A percentile compares a stretch with the other conserved stretches of the same genome.
Evolutionary conservation across 2,888 invertebrate genomes (phyloP).

Genomic region (Allophyes oxyacanthae): DNA sequence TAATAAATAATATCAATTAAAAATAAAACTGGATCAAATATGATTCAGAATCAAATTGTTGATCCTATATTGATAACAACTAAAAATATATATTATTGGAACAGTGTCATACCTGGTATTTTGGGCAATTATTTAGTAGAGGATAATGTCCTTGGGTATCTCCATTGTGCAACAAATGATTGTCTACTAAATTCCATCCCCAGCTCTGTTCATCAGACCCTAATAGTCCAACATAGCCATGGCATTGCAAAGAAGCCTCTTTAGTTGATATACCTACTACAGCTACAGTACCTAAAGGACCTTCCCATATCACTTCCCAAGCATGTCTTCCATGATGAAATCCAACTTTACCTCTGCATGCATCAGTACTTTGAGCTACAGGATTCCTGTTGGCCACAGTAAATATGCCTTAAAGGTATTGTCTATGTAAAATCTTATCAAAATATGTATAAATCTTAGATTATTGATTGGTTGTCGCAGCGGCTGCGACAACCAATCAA

Average conservation of each 20-base stretch:
- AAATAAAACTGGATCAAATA: too few species aligned
- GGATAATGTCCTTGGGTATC: constrained; percentile 98
- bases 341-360: constrained; percentile 96
- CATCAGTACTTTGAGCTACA: constrained; percentile 99
- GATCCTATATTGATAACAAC: too few species aligned
- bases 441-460: too few species aligned
- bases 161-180: constrained; percentile 98
- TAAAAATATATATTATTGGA: too few species aligned
- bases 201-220: constrained; percentile 99
- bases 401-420: not conserved
- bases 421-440: too few species aligned
- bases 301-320: constrained; percentile 99
- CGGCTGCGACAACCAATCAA: too few species aligned
- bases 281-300: constrained; percentile 99
- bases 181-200: constrained; percentile 99
- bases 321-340: constrained; percentile 97
- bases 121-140: constrained; percentile 97
- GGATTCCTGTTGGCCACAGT: constrained; percentile 92
- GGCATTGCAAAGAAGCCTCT: constrained; percentile 97
- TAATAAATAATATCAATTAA: too few species aligned
- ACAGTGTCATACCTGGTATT: constrained; percentile 94
- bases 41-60: too few species aligned
- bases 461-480: too few species aligned
- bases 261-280: constrained; percentile 98
- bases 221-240: constrained; percentile 97